Conservation (phyloP, 2,888 invertebrate species). For the Oligia latruncula region DNA sequence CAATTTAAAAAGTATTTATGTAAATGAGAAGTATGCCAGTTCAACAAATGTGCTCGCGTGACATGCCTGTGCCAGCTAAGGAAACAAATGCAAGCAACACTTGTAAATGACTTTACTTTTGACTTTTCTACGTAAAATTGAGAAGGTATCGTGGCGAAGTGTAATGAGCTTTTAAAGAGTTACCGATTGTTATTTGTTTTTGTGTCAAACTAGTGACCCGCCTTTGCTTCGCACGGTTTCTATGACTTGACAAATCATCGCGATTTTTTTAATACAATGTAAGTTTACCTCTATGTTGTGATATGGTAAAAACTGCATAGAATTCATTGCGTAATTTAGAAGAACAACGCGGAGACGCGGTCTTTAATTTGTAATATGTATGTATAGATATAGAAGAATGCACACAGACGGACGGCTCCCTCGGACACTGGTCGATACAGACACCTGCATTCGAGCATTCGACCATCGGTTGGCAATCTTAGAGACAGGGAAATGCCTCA, state of each 20-base stretch:
- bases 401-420: neutral
- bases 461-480: neutral
- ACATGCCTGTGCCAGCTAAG: neutral
- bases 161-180: slow-evolving; percentile 2
- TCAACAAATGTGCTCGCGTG: slow-evolving; percentile 49
- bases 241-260: neutral
- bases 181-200: neutral
- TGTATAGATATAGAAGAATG: neutral
- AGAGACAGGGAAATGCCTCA: neutral
- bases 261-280: neutral
- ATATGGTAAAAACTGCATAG: neutral
- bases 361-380: neutral
- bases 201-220: neutral
- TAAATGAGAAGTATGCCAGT: slow-evolving; percentile 24
- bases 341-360: neutral
- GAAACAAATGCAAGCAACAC: slow-evolving; percentile 51
- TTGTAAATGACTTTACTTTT: slow-evolving; percentile 33
- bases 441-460: neutral
- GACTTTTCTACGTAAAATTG: slow-evolving; percentile 8
- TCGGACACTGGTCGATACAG: neutral
- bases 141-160: neutral
- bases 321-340: neutral
- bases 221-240: neutral
- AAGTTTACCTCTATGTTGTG: neutral
- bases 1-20: slow-evolving; percentile 48